Evolutionary conservation across 2,797 vertebrate genomes (phyloP).

Genomic region (Pipistrellus pipistrellus): DNA sequence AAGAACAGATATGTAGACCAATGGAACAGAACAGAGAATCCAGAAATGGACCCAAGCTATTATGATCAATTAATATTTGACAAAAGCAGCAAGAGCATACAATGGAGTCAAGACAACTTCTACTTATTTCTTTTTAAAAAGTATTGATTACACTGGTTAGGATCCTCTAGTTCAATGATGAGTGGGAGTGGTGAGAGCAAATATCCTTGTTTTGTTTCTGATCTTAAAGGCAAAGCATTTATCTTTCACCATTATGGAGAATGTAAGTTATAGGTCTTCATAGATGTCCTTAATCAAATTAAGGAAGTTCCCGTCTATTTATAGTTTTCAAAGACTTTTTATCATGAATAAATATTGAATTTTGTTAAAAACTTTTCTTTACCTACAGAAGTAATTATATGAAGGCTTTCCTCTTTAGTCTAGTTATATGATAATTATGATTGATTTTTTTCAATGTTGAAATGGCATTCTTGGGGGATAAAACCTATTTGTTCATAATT

Average conservation of each 20-base stretch:
- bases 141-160: neutral
- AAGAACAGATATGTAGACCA: too few relatives aligned
- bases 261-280: neutral
- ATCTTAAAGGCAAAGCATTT: neutral
- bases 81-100: too few relatives aligned
- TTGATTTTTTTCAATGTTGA: neutral
- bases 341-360: neutral
- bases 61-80: too few relatives aligned
- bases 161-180: neutral
- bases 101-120: neutral
- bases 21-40: too few relatives aligned
- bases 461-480: neutral
- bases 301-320: neutral
- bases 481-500: neutral
- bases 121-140: neutral
- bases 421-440: neutral
- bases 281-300: neutral
- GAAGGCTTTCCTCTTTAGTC: neutral
- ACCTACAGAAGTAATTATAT: neutral
- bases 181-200: neutral
- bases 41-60: too few relatives aligned
- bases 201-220: neutral
- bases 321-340: constrained; percentile 9
- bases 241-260: neutral
- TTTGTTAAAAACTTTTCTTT: neutral